Conservation (phyloP, 2,797 vertebrate species). For the Ctenopoma multispine region DNA sequence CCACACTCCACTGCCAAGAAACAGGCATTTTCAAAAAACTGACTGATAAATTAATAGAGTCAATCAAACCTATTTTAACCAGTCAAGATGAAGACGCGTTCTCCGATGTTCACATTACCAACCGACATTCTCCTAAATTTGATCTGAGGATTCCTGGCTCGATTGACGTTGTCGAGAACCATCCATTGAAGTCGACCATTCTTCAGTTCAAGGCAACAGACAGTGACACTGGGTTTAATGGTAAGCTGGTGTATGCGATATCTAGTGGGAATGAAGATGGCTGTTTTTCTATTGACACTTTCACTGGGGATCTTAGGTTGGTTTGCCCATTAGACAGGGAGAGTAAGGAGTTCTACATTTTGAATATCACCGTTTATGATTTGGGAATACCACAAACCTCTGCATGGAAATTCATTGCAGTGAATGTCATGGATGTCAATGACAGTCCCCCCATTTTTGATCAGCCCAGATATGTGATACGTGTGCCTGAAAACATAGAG, state of each 20-base stretch:
- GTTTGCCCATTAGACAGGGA: conserved; percentile 92
- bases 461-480: conserved; percentile 87
- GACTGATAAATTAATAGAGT: conserved; percentile 91
- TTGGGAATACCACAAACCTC: conserved; percentile 91
- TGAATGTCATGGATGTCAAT: conserved; percentile 92
- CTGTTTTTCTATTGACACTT: conserved; percentile 91
- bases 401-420: conserved; percentile 92
- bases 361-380: conserved; percentile 94
- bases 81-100: conserved; percentile 87
- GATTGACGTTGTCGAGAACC: conserved; percentile 88
- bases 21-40: conserved; percentile 89
- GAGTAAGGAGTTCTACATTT: conserved; percentile 90
- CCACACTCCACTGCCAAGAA: conserved; percentile 87
- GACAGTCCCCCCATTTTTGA: conserved; percentile 92
- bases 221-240: conserved; percentile 90
- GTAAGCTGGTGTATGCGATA: conserved; percentile 91
- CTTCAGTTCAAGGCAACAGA: conserved; percentile 89
- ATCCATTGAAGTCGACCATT: conserved; percentile 85
- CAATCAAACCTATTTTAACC: conserved; percentile 86
- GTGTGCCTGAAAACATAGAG: conserved; percentile 87
- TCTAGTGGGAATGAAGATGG: conserved; percentile 93
- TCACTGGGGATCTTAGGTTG: conserved; percentile 88
- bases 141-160: conserved; percentile 86
- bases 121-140: conserved; percentile 91
- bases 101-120: conserved; percentile 89